phyloP scores from a whole-genome alignment of 2,113 vertebrate genomes.

The Carassius gibelio region DNA sequence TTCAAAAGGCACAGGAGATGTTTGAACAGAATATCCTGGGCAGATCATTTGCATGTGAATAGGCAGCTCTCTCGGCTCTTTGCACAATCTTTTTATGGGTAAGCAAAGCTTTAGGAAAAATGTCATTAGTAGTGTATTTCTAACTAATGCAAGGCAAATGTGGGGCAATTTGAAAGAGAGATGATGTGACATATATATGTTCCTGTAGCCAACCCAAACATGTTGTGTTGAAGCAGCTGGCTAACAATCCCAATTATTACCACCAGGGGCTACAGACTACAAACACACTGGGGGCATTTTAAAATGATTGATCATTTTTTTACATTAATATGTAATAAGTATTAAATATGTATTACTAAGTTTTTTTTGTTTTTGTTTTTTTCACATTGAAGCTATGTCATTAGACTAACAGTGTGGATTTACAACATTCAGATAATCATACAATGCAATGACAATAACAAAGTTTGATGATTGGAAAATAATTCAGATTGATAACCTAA shows the following conservation, averaged over 20 bases:
- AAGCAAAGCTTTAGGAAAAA: not conserved
- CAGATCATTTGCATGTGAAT: conserved; percentile 43
- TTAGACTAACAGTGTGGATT: not conserved
- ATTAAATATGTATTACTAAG: too few species aligned
- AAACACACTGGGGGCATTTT: conserved; percentile 5
- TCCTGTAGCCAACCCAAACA: conserved; percentile 26
- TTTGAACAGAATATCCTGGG: conserved; percentile 9
- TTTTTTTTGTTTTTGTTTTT: not conserved
- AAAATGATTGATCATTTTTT: not conserved
- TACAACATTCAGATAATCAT: not conserved
- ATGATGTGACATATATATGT: not conserved
- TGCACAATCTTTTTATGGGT: not conserved
- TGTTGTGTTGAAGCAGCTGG: conserved; percentile 22
- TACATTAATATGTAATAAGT: too few species aligned
- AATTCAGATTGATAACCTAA: conserved; percentile 30
- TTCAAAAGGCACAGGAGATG: not conserved
- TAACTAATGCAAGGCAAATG: not conserved
- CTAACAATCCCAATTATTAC: conserved; percentile 40
- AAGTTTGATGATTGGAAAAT: not conserved
- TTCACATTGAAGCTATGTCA: not conserved
- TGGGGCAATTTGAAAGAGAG: not conserved
- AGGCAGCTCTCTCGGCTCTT: conserved; percentile 16
- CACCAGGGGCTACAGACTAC: conserved; percentile 48
- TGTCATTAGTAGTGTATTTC: not conserved
- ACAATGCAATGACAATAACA: not conserved